Percentiles rank a stretch among this genome's conserved stretches.
Conservation (phyloP, 2,797 vertebrate species). For the Helarctos malayanus region DNA sequence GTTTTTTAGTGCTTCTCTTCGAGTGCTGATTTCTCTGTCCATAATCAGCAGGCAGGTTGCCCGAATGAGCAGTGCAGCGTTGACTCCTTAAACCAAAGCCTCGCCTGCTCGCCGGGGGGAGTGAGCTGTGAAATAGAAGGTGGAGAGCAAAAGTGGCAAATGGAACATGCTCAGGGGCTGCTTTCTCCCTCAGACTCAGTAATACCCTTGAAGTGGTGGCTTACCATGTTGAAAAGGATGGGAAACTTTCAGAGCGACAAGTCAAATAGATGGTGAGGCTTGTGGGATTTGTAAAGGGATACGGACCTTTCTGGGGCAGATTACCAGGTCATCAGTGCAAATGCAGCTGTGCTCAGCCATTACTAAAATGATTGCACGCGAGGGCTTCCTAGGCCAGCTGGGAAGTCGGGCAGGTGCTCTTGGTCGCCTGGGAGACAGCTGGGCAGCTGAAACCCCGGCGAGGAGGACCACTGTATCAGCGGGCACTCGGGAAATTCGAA, state of each 20-base stretch:
- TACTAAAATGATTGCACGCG: background rate
- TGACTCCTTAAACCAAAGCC: background rate
- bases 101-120: background rate
- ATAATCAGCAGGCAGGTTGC: background rate
- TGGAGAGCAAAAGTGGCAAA: background rate
- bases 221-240: constrained; percentile 51
- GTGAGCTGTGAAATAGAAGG: background rate
- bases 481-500: background rate
- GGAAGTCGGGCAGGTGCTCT: background rate
- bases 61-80: background rate
- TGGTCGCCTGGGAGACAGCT: constrained; percentile 8
- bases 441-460: background rate
- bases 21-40: background rate
- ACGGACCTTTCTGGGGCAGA: constrained; percentile 35
- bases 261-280: background rate
- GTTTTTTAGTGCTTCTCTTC: constrained; percentile 45
- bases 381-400: background rate
- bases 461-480: background rate
- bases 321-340: constrained; percentile 55
- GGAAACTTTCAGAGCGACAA: constrained; percentile 66
- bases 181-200: background rate
- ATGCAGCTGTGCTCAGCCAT: constrained; percentile 70
- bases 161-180: no score
- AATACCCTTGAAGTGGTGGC: constrained; percentile 30
- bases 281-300: constrained; percentile 72